Base-by-base conservation (phyloP, 2,113 vertebrate species). In the Brachypodius melanocephalos region DNA sequence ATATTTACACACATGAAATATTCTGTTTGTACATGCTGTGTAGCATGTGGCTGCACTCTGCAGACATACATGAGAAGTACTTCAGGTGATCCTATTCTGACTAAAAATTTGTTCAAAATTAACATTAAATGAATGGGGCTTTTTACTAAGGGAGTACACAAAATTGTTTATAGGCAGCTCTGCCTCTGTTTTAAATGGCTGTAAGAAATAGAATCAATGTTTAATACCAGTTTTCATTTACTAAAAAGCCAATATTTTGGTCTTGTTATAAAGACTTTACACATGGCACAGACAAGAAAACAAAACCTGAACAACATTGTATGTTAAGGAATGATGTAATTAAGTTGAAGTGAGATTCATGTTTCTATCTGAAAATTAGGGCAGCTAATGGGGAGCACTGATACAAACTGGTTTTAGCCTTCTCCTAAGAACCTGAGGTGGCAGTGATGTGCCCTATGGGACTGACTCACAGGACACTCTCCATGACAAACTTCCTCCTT, bases 301-400 rank as follows among this genome's bases (percentile, higher is more conserved):
- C 72, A 97, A 95, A 97, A 74, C n/a, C 63, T 78, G 89, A 80
- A 74, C 83, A 87, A 88, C 29, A 24, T 45, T 66, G 12, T 22
- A 55, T 15, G 45, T 85, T 72, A 93, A 81, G 76, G 94, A 96
- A 83, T 0, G 12, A 88, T 81, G 89, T 58, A 72, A 89, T 94
- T 96, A 95, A 97, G 78, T 55, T 3, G 6, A 97, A 96, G 86
- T 93, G 96, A 96, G 91, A 97, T 89, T 61, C 85, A 92, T 57
- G 51, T 95, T 96, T 90, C 73, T 43, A 54, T 84, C 81, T 73
- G 90, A 96, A 96, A 97, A 95, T 95, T 81, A 93, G 85, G 69
- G 78, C 12, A 4, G 76, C 85, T 97, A 95, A 96, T 91, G 62
- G 90, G 96, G 88, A 93, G 42, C 85, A 88, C 5, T 90, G 93